Percentiles rank a stretch among this genome's conserved stretches.
Evolutionary conservation across 2,888 invertebrate genomes (phyloP).

Genomic region (Girardia tigrina): DNA sequence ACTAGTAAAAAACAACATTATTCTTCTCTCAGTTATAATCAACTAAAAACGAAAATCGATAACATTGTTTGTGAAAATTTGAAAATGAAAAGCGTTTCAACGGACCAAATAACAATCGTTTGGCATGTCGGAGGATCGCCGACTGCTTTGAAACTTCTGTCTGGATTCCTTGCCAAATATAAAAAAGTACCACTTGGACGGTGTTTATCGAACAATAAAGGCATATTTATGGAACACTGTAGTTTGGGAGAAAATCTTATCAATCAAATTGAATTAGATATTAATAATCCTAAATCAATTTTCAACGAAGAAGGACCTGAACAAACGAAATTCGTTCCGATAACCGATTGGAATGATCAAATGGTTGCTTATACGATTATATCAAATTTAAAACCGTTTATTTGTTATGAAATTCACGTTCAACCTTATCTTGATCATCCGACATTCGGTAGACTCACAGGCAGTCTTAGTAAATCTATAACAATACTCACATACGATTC

Average conservation of each 20-base stretch:
- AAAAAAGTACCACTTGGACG: constrained; percentile 27
- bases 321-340: constrained; percentile 25
- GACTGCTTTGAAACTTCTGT: not conserved
- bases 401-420: constrained; percentile 34
- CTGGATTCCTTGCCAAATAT: constrained; percentile 29
- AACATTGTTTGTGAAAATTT: constrained; percentile 2
- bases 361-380: constrained; percentile 29
- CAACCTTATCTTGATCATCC: constrained; percentile 25
- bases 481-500: constrained; percentile 33
- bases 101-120: constrained; percentile 26
- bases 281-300: not conserved
- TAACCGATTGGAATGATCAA: constrained; percentile 24
- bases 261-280: constrained; percentile 25
- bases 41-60: constrained; percentile 26
- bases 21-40: not conserved
- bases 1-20: constrained; percentile 25
- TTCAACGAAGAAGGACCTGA: constrained; percentile 16
- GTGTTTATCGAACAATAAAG: constrained; percentile 28
- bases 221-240: constrained; percentile 1
- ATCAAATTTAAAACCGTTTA: constrained; percentile 33
- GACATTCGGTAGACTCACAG: constrained; percentile 1
- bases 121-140: constrained; percentile 28
- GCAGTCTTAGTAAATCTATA: constrained; percentile 31
- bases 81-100: constrained; percentile 31
- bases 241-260: constrained; percentile 26